Evolutionary conservation across 2,888 invertebrate species (phyloP), one percentile per base, ranked within the genome.

Genomic region (Sphaeridia pumilis): DNA sequence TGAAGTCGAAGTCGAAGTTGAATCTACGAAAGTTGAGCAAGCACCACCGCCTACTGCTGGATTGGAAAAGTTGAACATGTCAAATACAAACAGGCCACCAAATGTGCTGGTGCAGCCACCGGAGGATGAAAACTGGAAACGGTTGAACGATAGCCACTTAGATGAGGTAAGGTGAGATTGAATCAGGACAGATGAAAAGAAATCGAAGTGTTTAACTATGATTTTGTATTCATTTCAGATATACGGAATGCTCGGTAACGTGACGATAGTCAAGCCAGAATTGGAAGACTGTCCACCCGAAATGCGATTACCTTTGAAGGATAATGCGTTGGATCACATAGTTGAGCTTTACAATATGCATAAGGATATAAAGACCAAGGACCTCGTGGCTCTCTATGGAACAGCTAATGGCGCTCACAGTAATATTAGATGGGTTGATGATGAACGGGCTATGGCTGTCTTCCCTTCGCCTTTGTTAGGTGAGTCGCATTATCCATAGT

Each of bases 331-430:
- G 20, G 31, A 41, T 38, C 52, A 55, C 31, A 44, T 52, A 21
- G 17, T 55, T 2, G 55, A 55, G 28, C 25, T 48, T 3, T 52
- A 45, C 21, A 52, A 52, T 38, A 52, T 52, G 52, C 36, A 52
- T 27, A 46, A 52, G 25, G 46, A 46, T 12, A 46, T 52, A 3
- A 35, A 46, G 27, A 52, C 52, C 12, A 46, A 46, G 34, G 52
- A 52, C 22, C 2, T 52, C 12, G 36, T 35, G 14, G 22, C 46
- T 7, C 5, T 52, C 20, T 52, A 46, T 36, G 38, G 36, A 2
- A 46, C 14, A n/a, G 27, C 21, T 22, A 46, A 52, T 26, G 46
- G 46, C 25, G 24, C 36, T 35, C 34, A 46, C 21, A 46, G 35
- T 24, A 35, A 52, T 41, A 20, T 52, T 3, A 52, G 46, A 26